These are phyloP conservation scores for Melinaea menophilus DNA, from an alignment of 2,888 invertebrate genomes.

Conservation along the genomic window DNA sequence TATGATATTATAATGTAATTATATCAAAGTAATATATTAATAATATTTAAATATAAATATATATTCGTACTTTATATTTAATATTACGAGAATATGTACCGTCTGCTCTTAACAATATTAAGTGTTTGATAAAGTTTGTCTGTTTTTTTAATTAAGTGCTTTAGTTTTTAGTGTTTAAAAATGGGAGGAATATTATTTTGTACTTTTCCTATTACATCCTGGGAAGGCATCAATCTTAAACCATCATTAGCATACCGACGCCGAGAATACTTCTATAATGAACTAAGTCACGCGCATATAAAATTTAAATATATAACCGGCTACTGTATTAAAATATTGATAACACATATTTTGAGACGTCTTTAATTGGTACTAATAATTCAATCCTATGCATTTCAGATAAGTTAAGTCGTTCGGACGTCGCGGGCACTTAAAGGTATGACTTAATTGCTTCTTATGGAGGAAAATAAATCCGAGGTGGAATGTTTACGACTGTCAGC, in stretches of 20 bases:
- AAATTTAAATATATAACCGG: slow-evolving; percentile 70
- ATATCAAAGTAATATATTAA: not conserved
- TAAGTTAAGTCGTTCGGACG: slow-evolving; percentile 53
- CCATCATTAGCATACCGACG: slow-evolving; percentile 53
- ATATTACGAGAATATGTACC: too few relatives aligned
- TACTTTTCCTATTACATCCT: slow-evolving; percentile 14
- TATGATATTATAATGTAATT: not conserved
- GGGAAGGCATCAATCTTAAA: slow-evolving; percentile 23
- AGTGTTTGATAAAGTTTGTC: too few relatives aligned
- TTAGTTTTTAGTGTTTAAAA: not conserved
- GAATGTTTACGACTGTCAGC: slow-evolving; percentile 49
- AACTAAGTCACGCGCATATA: slow-evolving; percentile 70
- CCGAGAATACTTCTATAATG: slow-evolving; percentile 61
- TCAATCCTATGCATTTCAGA: slow-evolving; percentile 66
- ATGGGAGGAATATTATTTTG: not conserved
- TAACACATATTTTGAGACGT: slow-evolving; percentile 68
- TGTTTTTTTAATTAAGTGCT: too few relatives aligned
- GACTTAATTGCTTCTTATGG: slow-evolving; percentile 60
- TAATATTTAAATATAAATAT: too few relatives aligned
- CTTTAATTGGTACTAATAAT: slow-evolving; percentile 72
- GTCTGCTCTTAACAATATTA: too few relatives aligned
- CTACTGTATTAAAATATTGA: slow-evolving; percentile 77
- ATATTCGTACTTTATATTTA: too few relatives aligned
- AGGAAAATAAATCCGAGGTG: slow-evolving; percentile 51
- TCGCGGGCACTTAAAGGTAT: slow-evolving; percentile 54